Evolutionary conservation across 2,797 vertebrate species (phyloP), one percentile per base, ranked within the genome.

Genomic region (Alectoris magna): DNA sequence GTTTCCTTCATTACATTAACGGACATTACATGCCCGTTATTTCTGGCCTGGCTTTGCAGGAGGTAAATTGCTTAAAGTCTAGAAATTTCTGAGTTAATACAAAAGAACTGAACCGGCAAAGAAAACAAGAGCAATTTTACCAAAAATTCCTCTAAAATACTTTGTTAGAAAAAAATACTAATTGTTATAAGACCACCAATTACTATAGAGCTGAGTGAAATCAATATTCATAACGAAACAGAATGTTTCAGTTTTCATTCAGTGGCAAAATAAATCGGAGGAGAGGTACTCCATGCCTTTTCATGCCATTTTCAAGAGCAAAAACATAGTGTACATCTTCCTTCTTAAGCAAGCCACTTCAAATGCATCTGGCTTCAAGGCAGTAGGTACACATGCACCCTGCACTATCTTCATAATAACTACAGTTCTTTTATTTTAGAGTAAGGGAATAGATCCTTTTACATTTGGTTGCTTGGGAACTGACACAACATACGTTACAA

Each of bases 401-500:
- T 23, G 5, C 26, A 11, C 27, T 18, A 10, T 8, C 59, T n/a
- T 58, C 70, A 88, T 39, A 84, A 36, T 34, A 55, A 31, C 3
- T 58, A 70, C 36, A 80, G 14, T 44, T 53, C 44, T 41, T 80
- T 68, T 6, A 41, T 74, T 75, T 71, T 60, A 49, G 38, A 48
- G 15, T 18, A 66, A 76, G 5, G 3, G 92, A 76, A 83, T 36
- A 7, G 9, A 84, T 85, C 58, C 63, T 86, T 94, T 66, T 91
- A 82, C 51, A 13, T 91, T 66, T n/a, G 66, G 43, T 75, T 71
- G 67, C 39, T 71, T n/a, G 14, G 39, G 29, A 95, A 62, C 56
- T 76, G 66, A 91, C 75, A 44, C 46, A 58, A 48, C 43, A 84
- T 55, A 68, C 81, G 38, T 67, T 75, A 84, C 53, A 79, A 77